Evolutionary conservation across 2,797 vertebrate genomes (phyloP).

Genomic region (Propithecus perrieri): DNA sequence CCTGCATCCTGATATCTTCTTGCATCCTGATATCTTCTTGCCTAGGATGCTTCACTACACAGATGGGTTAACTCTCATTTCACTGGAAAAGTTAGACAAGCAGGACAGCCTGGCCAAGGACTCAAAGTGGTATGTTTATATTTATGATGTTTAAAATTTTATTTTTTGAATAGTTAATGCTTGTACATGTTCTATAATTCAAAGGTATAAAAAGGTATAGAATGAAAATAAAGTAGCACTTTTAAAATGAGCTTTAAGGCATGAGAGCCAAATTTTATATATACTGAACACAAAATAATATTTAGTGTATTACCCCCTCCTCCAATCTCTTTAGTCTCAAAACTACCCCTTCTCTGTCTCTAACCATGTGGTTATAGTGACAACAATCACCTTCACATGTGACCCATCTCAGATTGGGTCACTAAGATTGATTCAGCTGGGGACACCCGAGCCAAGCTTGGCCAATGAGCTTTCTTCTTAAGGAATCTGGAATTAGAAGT

Average conservation of each 20-base stretch:
- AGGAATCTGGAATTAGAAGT: background rate
- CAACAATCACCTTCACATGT: background rate
- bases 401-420: background rate
- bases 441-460: background rate
- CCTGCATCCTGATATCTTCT: background rate
- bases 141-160: background rate
- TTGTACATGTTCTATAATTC: background rate
- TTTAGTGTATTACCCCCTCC: background rate
- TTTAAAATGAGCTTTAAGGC: background rate
- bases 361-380: background rate
- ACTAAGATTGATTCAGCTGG: background rate
- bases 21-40: background rate
- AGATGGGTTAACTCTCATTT: background rate
- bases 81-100: background rate
- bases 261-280: background rate
- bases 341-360: background rate
- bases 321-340: background rate
- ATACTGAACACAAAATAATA: background rate
- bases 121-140: background rate
- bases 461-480: background rate
- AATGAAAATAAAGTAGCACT: constrained; percentile 2
- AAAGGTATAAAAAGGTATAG: background rate
- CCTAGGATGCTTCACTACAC: background rate
- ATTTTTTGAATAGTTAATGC: background rate
- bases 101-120: background rate